phyloP scores from a whole-genome alignment of 1,140 invertebrate species.

The Drusus annulatus region DNA sequence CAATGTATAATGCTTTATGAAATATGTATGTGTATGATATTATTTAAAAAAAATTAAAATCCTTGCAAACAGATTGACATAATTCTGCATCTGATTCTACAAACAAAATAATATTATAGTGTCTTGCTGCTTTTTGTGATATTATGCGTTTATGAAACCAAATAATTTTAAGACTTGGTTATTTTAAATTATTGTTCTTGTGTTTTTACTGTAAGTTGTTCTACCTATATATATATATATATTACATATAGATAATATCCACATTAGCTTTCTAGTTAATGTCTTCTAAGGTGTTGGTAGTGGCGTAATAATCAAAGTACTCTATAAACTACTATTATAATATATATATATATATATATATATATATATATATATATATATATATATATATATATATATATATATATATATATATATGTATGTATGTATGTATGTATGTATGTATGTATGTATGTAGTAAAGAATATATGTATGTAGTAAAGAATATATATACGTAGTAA shows the following conservation, averaged over 20 bases:
- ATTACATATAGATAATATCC: neutral
- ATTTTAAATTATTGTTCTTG: constrained; percentile 11
- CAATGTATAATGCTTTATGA: too few relatives aligned
- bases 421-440: too few relatives aligned
- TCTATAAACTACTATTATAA: neutral
- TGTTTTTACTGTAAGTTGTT: too few relatives aligned
- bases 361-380: too few relatives aligned
- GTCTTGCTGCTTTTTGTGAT: constrained; percentile 37
- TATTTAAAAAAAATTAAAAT: neutral
- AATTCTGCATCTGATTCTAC: neutral
- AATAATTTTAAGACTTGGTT: constrained; percentile 32
- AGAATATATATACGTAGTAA: too few relatives aligned
- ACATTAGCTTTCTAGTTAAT: too few relatives aligned
- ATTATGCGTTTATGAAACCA: constrained; percentile 38
- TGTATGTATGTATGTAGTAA: too few relatives aligned
- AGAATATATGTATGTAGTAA: too few relatives aligned
- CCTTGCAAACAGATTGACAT: neutral
- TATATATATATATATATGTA: too few relatives aligned
- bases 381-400: too few relatives aligned
- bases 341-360: neutral
- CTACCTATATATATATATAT: too few relatives aligned
- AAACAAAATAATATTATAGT: constrained; percentile 16
- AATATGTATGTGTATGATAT: neutral
- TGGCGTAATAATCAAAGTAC: neutral
- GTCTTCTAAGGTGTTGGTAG: neutral